A percentile compares a stretch with the other conserved stretches of the same genome.
Conservation (phyloP, 2,888 invertebrate species). For the Acrocyrtus sp. region DNA sequence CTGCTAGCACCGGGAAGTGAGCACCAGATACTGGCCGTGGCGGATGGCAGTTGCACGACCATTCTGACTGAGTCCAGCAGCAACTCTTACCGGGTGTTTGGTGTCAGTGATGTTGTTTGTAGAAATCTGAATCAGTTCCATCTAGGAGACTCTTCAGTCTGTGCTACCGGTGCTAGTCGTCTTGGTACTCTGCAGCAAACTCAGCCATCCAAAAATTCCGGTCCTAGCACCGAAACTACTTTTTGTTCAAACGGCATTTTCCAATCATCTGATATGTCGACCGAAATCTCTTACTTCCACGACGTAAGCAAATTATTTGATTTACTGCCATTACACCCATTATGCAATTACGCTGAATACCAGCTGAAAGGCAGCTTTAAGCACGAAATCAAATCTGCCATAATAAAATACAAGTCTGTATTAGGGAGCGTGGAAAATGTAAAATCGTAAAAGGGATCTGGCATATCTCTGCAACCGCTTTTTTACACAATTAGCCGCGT, state of each 20-base stretch:
- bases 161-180: constrained; percentile 50
- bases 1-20: neutral
- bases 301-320: constrained; percentile 61
- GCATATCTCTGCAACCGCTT: no score
- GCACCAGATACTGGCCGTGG: constrained; percentile 1
- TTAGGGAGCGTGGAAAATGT: no score
- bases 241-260: constrained; percentile 41
- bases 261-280: constrained; percentile 56
- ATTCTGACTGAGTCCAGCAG: constrained; percentile 10
- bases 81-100: constrained; percentile 32
- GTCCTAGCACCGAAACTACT: constrained; percentile 26
- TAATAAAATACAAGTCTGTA: no score
- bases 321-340: no score
- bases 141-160: constrained; percentile 17
- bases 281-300: constrained; percentile 63
- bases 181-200: constrained; percentile 31
- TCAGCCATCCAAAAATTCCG: constrained; percentile 26
- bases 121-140: constrained; percentile 33
- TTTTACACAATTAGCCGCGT: no score
- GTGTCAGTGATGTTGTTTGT: constrained; percentile 10
- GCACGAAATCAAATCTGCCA: no score
- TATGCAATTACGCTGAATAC: no score
- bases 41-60: neutral
- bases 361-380: no score
- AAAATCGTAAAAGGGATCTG: no score